Evolutionary conservation across 2,797 vertebrate genomes (phyloP).

Genomic region (Menidia menidia): DNA sequence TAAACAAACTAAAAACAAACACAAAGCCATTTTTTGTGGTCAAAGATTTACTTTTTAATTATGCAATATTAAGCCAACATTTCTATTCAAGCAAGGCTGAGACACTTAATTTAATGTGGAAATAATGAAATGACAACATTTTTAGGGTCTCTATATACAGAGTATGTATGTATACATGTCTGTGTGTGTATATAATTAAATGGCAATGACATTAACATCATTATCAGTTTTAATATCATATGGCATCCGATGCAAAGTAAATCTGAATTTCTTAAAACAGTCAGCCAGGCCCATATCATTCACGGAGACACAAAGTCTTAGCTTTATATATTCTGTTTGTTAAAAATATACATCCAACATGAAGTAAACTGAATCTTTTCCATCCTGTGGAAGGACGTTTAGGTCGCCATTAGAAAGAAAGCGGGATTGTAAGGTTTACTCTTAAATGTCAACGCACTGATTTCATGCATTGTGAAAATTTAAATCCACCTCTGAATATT

Average conservation of each 20-base stretch:
- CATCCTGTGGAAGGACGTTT: slow-evolving; percentile 49
- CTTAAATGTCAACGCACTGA: slow-evolving; percentile 32
- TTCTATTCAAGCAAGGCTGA: slow-evolving; percentile 80
- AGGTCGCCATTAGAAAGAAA: slow-evolving; percentile 54
- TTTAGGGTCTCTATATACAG: slow-evolving; percentile 76
- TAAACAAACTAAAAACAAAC: slow-evolving; percentile 2
- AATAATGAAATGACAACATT: slow-evolving; percentile 66
- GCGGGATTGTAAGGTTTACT: slow-evolving; percentile 43
- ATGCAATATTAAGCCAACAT: slow-evolving; percentile 70
- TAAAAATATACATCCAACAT: slow-evolving; percentile 63
- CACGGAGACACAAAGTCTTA: slow-evolving; percentile 26
- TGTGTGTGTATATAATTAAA: slow-evolving; percentile 79
- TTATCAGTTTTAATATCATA: slow-evolving; percentile 82
- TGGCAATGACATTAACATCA: slow-evolving; percentile 83
- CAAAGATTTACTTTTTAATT: slow-evolving; percentile 78
- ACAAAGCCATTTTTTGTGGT: slow-evolving; percentile 41
- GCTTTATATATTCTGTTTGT: slow-evolving; percentile 37
- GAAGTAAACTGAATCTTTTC: slow-evolving; percentile 61
- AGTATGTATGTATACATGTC: slow-evolving; percentile 70
- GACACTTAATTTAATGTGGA: slow-evolving; percentile 67
- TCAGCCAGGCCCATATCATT: slow-evolving; percentile 62
- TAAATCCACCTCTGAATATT: slow-evolving; percentile 25
- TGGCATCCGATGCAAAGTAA: slow-evolving; percentile 84
- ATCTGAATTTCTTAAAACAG: slow-evolving; percentile 75
- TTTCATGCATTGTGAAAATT: slow-evolving; percentile 16